Evolutionary conservation across 1,140 invertebrate genomes (phyloP), one percentile per base, ranked within the genome.

Genomic region (Drosophila navojoa): DNA sequence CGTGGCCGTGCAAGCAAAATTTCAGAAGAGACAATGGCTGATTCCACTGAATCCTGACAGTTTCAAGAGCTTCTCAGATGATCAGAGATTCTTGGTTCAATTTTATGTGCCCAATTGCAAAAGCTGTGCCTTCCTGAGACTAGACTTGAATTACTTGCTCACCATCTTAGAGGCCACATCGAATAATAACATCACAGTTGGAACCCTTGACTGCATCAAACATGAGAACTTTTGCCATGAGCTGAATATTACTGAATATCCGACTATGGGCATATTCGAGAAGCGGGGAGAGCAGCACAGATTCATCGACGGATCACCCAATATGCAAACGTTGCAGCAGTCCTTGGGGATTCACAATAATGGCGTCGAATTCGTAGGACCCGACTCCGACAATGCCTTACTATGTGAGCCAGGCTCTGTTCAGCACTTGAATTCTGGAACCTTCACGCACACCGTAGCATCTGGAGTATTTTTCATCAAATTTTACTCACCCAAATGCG

Each of bases 391-490:
- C 19, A 7, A 6, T n/a, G 9, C 13, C 16, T 7, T 1, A 6
- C 19, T 3, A 3, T 59, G 54, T 11, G 4, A 4, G 1, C 11
- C 54, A 1, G 54, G 63, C 10, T 0, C 1, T 5, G 63, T 67
- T 11, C 6, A 29, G 0, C 4, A 16, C 0, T 11, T 67, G 2
- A 15, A 4, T 1, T 0, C 32, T 0, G 4, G 19, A 2, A 19
- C 9, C 1, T 58, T 49, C 4, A 13, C 4, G 1, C 5, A 2
- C 7, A 19, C 16, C 1, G 6, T 67, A 19, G 10, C n/a, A 7
- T 13, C 10, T 9, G 63, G 63, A 3, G 11, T 1, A 7, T 67
- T n/a, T 22, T 67, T 67, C 4, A 38, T 67, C 4, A 58, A 59
- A 22, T 67, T 67, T 25, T 58, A 15, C n/a, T 13, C 15, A 4